Percentiles rank a stretch among this genome's conserved stretches.
Conservation (phyloP, 2,888 invertebrate species). For the Dolomedes plantarius region DNA sequence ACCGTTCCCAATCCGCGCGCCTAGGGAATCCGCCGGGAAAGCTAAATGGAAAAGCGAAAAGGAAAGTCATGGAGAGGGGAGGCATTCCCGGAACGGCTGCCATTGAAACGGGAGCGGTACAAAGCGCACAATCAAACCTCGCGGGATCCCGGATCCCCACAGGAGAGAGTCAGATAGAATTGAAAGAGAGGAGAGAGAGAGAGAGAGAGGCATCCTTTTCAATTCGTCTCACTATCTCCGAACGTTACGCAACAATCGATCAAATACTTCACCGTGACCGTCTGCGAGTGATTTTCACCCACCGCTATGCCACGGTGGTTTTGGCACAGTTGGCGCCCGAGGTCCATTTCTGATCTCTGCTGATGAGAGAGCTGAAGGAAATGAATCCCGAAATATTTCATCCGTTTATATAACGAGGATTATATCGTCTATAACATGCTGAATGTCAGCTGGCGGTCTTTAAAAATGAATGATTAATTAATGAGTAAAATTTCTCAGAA, state of each 20-base stretch:
- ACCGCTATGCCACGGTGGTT: neutral
- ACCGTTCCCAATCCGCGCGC: constrained; percentile 17
- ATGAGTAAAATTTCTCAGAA: too few relatives aligned
- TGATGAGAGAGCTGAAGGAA: too few relatives aligned
- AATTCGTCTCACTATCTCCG: constrained; percentile 8
- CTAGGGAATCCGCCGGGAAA: constrained; percentile 39
- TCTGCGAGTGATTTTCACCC: neutral
- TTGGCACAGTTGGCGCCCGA: too few relatives aligned
- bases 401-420: too few relatives aligned
- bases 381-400: too few relatives aligned
- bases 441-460: too few relatives aligned
- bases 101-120: neutral
- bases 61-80: constrained; percentile 30
- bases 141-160: constrained; percentile 19
- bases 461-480: too few relatives aligned
- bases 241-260: constrained; percentile 10
- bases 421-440: too few relatives aligned
- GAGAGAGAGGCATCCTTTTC: neutral
- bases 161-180: constrained; percentile 6
- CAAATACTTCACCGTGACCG: neutral
- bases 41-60: constrained; percentile 59
- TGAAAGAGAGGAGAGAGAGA: constrained; percentile 7
- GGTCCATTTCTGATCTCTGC: too few relatives aligned
- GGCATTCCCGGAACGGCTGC: neutral
- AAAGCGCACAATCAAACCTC: constrained; percentile 68